These are phyloP conservation scores for Calcarius lapponicus DNA, from an alignment of 2,797 vertebrate species.

Conservation along the genomic window DNA sequence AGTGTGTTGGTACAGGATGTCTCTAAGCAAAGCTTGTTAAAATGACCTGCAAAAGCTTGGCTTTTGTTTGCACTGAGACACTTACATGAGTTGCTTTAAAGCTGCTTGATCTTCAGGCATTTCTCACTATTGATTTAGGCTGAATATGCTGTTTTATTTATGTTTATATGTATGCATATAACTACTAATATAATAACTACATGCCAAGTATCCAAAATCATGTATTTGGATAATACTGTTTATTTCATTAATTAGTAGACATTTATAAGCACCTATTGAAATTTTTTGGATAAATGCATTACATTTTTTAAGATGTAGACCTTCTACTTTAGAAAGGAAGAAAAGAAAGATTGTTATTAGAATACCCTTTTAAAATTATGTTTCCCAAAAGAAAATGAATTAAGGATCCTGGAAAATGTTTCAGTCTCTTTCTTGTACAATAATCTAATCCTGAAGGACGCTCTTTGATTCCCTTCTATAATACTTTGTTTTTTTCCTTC, in stretches of 20 bases:
- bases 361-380: conserved; percentile 17
- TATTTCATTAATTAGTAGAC: not conserved
- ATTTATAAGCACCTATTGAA: not conserved
- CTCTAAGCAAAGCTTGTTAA: not conserved
- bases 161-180: not conserved
- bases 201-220: not conserved
- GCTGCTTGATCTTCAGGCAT: not conserved
- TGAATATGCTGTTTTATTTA: not conserved
- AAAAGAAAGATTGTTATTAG: conserved; percentile 13
- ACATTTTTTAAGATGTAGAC: not conserved
- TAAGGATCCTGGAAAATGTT: conserved; percentile 58
- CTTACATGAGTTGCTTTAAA: not conserved
- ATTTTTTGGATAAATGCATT: not conserved
- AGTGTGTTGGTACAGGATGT: not conserved
- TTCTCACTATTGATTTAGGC: not conserved
- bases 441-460: conserved; percentile 62
- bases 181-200: not conserved
- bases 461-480: conserved; percentile 62
- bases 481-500: conserved; percentile 45
- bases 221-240: not conserved
- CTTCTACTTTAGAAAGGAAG: not conserved
- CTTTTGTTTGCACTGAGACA: not conserved
- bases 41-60: not conserved
- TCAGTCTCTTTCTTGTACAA: conserved; percentile 46
- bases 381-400: conserved; percentile 53